A percentile compares a stretch with the other conserved stretches of the same genome.
phyloP scores from a whole-genome alignment of 2,888 invertebrate genomes.

The Lypha dubia region DNA sequence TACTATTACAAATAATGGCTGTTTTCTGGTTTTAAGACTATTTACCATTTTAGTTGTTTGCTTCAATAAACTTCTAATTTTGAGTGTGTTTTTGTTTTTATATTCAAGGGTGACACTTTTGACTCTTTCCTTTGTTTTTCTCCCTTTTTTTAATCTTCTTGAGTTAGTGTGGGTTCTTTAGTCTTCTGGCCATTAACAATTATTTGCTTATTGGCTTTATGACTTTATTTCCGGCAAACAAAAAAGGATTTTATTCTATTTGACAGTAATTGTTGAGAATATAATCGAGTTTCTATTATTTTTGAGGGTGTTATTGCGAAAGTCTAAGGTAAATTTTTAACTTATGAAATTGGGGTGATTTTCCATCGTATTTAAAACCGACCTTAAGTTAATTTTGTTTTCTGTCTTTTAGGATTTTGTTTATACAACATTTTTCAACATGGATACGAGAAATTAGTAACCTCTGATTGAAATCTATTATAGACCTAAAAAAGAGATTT shows the following conservation, averaged over 20 bases:
- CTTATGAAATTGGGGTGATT: slow-evolving; percentile 13
- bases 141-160: neutral
- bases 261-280: slow-evolving; percentile 61
- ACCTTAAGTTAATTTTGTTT: neutral
- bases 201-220: slow-evolving; percentile 62
- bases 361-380: neutral
- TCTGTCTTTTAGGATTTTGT: neutral
- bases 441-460: neutral
- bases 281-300: slow-evolving; percentile 32
- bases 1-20: slow-evolving; percentile 65
- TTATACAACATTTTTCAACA: neutral
- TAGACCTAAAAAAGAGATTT: neutral
- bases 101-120: slow-evolving; percentile 27
- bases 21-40: slow-evolving; percentile 52
- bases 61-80: slow-evolving; percentile 51
- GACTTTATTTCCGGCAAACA: slow-evolving; percentile 23
- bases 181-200: slow-evolving; percentile 15
- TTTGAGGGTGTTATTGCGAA: slow-evolving; percentile 12
- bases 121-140: neutral
- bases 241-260: slow-evolving; percentile 45
- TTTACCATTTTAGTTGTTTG: slow-evolving; percentile 68
- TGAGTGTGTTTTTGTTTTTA: no score
- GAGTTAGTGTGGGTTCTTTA: neutral
- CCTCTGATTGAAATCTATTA: neutral
- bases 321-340: slow-evolving; percentile 10